Conservation (phyloP, 2,888 invertebrate species). For the Thymelicus lineola region DNA sequence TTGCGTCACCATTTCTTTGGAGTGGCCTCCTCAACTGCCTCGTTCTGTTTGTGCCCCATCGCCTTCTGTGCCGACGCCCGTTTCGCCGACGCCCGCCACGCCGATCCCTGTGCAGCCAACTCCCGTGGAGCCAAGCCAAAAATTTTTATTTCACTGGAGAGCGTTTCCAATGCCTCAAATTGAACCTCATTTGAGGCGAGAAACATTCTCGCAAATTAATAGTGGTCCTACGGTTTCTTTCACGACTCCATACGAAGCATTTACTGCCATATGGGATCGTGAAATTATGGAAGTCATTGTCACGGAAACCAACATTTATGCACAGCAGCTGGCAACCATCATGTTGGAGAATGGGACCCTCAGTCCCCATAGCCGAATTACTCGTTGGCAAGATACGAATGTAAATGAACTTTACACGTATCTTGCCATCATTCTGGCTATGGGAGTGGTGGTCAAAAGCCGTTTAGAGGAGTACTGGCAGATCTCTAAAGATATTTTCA, state of each 20-base stretch:
- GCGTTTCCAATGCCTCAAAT: neutral
- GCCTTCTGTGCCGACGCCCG: no score
- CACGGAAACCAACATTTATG: constrained; percentile 40
- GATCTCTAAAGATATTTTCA: constrained; percentile 24
- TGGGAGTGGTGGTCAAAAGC: constrained; percentile 24
- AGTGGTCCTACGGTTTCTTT: constrained; percentile 37
- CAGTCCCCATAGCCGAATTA: constrained; percentile 21
- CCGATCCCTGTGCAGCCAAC: no score
- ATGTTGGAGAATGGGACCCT: constrained; percentile 15
- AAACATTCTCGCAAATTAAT: constrained; percentile 14
- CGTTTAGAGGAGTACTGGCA: constrained; percentile 38
- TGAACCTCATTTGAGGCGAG: constrained; percentile 15
- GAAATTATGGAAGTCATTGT: constrained; percentile 38
- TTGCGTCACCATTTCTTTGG: no score
- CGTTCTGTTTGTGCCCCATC: no score
- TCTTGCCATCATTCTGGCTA: constrained; percentile 36
- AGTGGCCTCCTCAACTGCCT: no score
- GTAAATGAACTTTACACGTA: constrained; percentile 27
- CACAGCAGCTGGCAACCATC: constrained; percentile 31
- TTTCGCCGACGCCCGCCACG: no score
- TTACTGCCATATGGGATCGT: neutral
- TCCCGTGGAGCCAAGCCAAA: no score
- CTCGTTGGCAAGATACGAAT: no score
- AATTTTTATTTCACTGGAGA: constrained; percentile 12
- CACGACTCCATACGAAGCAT: neutral